These are phyloP conservation scores for Noctilio leporinus DNA, from an alignment of 2,113 vertebrate genomes.

Conservation along the genomic window DNA sequence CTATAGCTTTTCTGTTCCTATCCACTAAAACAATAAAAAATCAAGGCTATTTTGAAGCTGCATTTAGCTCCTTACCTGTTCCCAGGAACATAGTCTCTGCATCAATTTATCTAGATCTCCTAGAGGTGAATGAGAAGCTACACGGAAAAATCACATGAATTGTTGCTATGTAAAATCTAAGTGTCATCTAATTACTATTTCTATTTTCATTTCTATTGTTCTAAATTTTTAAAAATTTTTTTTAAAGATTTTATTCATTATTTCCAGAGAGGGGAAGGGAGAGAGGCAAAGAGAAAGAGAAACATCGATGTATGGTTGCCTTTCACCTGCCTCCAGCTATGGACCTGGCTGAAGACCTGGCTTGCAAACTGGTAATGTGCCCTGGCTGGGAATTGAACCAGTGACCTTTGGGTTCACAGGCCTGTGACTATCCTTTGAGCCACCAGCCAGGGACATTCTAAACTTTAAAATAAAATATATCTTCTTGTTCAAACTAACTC, in stretches of 20 bases:
- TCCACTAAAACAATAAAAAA: background rate
- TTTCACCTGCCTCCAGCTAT: no score
- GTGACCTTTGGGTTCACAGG: no score
- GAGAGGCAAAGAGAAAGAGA: no score
- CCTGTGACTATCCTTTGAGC: no score
- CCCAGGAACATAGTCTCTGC: background rate
- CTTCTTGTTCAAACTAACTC: background rate
- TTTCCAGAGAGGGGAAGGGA: no score
- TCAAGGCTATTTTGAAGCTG: background rate
- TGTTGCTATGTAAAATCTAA: background rate
- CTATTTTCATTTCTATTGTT: background rate
- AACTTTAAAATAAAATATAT: background rate
- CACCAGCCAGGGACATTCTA: no score
- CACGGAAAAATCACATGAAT: background rate
- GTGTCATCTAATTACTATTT: background rate
- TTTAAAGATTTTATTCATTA: no score
- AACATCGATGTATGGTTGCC: no score
- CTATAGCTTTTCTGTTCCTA: background rate
- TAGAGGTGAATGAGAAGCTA: background rate
- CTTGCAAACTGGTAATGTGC: no score
- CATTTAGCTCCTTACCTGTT: accelerated
- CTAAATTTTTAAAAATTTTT: no score
- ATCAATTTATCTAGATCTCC: accelerated
- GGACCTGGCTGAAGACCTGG: no score
- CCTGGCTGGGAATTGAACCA: no score